A percentile compares a stretch with the other conserved stretches of the same genome.
Evolutionary conservation across 2,113 vertebrate genomes (phyloP).

Genomic region (Psettodes erumei): DNA sequence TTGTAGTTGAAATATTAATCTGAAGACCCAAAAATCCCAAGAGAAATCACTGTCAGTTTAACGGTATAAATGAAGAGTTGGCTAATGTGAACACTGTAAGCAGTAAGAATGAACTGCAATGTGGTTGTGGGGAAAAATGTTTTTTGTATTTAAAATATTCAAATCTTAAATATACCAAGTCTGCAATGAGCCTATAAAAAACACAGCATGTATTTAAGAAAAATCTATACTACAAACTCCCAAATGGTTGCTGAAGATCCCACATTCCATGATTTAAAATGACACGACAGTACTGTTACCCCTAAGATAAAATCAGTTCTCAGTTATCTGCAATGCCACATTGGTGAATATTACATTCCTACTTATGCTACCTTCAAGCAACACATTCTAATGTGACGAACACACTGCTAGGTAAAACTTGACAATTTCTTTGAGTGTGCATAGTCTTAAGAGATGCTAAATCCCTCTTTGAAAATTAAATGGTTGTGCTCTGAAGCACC

Average conservation of each 20-base stretch:
- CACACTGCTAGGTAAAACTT: conserved; percentile 41
- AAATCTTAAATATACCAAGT: background rate
- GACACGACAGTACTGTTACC: background rate
- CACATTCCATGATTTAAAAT: background rate
- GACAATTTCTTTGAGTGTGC: conserved; percentile 48
- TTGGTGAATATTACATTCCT: conserved; percentile 27
- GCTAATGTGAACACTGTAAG: background rate
- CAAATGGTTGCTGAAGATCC: background rate
- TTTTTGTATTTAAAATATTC: too few relatives aligned
- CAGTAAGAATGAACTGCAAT: background rate
- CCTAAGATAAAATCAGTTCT: background rate
- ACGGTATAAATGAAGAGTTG: background rate
- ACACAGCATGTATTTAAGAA: background rate
- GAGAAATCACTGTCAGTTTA: background rate
- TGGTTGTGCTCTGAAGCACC: conserved; percentile 72
- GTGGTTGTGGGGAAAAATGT: too few relatives aligned
- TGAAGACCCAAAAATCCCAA: background rate
- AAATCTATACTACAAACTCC: too few relatives aligned
- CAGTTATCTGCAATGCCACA: conserved; percentile 20
- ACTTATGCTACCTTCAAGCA: conserved; percentile 35
- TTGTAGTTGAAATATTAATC: background rate
- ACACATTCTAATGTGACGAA: conserved; percentile 45
- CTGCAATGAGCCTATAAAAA: background rate
- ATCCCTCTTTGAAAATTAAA: conserved; percentile 78
- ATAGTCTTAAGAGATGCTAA: conserved; percentile 69